phyloP scores from a whole-genome alignment of 2,797 vertebrate species.

The Rhabdophis nuchalis region DNA sequence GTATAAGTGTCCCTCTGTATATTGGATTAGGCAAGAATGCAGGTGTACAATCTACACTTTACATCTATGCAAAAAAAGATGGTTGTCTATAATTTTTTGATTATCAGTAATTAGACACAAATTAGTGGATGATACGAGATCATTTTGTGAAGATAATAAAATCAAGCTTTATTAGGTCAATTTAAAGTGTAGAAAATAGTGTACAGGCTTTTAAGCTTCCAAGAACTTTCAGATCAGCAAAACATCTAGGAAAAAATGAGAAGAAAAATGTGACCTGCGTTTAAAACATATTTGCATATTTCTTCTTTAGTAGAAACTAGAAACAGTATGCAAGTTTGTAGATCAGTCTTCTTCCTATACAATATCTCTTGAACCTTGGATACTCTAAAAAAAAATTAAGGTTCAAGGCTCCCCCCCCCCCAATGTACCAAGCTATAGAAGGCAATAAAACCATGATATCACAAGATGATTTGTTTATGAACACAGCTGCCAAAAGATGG shows the following conservation, averaged over 20 bases:
- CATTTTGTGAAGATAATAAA: not conserved
- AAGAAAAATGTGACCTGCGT: not conserved
- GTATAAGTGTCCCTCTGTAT: not conserved
- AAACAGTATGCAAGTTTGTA: not conserved
- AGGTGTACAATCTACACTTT: not conserved
- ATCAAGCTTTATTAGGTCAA: not conserved
- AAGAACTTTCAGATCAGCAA: not conserved
- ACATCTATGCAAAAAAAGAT: not conserved
- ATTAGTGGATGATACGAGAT: not conserved
- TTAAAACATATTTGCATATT: not conserved
- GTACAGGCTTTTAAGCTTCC: not conserved
- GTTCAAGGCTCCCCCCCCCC: not conserved
- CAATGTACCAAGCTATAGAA: not conserved
- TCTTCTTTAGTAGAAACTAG: not conserved
- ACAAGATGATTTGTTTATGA: not conserved
- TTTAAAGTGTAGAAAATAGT: not conserved
- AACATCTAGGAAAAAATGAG: not conserved
- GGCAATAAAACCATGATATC: not conserved
- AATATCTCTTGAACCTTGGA: not conserved
- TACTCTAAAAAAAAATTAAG: not conserved
- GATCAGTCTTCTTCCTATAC: not conserved
- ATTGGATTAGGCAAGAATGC: not conserved
- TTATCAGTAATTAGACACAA: not conserved
- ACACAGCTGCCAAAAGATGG: not conserved
- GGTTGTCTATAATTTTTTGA: not conserved